phyloP scores from a whole-genome alignment of 2,888 invertebrate species.

The Nyleta sp. region DNA sequence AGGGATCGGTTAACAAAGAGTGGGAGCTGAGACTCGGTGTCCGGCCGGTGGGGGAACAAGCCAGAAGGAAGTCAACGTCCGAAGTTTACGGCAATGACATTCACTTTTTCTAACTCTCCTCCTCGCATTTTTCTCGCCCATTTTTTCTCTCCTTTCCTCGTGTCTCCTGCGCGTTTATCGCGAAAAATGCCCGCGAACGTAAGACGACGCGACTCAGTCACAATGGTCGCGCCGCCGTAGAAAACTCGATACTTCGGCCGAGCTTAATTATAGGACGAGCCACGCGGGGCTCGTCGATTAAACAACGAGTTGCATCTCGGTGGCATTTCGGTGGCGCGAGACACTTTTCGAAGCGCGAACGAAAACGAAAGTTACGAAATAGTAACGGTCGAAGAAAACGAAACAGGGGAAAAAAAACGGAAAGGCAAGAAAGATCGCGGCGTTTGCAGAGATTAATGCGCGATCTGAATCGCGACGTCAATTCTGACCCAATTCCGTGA shows the following conservation, averaged over 20 bases:
- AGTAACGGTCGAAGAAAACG: no score
- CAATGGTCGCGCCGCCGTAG: slow-evolving; percentile 52
- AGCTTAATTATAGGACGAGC: slow-evolving; percentile 51
- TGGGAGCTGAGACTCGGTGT: slow-evolving; percentile 67
- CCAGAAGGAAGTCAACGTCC: slow-evolving; percentile 81
- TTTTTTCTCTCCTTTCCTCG: slow-evolving; percentile 66
- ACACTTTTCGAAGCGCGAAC: no score
- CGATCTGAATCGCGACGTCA: slow-evolving; percentile 20
- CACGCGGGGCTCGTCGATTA: slow-evolving; percentile 32
- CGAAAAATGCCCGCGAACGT: slow-evolving; percentile 13
- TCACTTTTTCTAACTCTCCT: slow-evolving; percentile 81
- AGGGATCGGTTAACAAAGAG: slow-evolving; percentile 66
- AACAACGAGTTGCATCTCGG: slow-evolving; percentile 33
- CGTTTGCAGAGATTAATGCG: slow-evolving; percentile 9
- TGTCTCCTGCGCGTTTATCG: slow-evolving; percentile 34
- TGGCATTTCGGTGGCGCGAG: no score
- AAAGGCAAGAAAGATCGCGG: not conserved
- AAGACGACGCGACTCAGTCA: slow-evolving; percentile 29
- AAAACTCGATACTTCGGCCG: slow-evolving; percentile 40
- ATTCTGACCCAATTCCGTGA: slow-evolving; percentile 46
- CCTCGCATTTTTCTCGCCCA: slow-evolving; percentile 71
- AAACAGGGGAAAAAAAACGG: not conserved
- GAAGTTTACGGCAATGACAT: slow-evolving; percentile 83
- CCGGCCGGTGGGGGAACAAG: slow-evolving; percentile 66
- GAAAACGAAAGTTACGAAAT: no score